These are phyloP conservation scores for Heliconius eleuchia DNA, from an alignment of 1,140 invertebrate genomes.

Conservation along the genomic window DNA sequence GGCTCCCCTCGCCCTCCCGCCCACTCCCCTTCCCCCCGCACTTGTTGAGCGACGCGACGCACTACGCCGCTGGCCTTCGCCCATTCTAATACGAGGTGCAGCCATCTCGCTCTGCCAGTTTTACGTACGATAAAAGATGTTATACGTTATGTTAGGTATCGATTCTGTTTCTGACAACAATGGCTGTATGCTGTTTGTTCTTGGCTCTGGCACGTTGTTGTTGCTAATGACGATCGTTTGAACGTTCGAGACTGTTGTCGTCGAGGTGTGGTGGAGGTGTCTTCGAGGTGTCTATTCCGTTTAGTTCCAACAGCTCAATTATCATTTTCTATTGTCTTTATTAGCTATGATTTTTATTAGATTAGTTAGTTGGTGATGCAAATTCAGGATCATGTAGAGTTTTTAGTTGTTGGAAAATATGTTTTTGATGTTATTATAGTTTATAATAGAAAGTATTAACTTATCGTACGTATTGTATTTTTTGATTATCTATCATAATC, in stretches of 20 bases:
- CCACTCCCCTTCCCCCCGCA: conserved; percentile 54
- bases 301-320: not conserved
- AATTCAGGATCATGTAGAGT: not conserved
- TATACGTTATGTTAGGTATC: not conserved
- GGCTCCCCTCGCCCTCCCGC: not conserved
- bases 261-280: too few relatives aligned
- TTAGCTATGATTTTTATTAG: not conserved
- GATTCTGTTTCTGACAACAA: conserved; percentile 4
- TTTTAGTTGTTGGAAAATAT: not conserved
- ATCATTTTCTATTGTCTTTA: not conserved
- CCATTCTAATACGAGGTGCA: not conserved
- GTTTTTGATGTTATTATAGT: not conserved
- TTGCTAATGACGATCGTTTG: not conserved
- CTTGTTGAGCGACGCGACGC: conserved; percentile 64
- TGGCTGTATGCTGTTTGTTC: not conserved
- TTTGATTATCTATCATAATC: too few relatives aligned
- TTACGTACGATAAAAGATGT: not conserved
- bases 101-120: not conserved
- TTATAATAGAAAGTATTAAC: not conserved
- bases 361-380: not conserved
- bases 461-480: not conserved
- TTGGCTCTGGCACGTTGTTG: not conserved
- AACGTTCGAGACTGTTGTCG: not conserved
- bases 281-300: too few relatives aligned
- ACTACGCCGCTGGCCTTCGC: not conserved